Evolutionary conservation across 2,888 invertebrate genomes (phyloP).

Genomic region (Cylloceria caligata): DNA sequence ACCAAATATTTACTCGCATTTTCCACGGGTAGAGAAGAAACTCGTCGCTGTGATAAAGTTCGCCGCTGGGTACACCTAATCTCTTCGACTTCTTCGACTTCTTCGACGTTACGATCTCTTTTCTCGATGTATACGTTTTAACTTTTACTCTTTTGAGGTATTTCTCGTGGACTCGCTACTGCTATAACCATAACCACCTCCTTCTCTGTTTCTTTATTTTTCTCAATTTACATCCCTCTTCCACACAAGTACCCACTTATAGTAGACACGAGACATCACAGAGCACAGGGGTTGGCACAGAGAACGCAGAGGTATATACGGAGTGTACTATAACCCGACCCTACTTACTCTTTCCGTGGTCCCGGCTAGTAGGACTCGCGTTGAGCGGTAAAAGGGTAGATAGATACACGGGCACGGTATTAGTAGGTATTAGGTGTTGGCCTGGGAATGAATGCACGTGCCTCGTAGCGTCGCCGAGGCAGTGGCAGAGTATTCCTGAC

Average conservation of each 20-base stretch:
- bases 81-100: slow-evolving; percentile 45
- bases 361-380: slow-evolving; percentile 81
- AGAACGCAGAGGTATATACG: slow-evolving; percentile 22
- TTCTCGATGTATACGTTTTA: slow-evolving; percentile 37
- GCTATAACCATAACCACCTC: not conserved
- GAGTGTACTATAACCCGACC: slow-evolving; percentile 66
- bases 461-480: slow-evolving; percentile 79
- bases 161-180: not conserved
- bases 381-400: slow-evolving; percentile 84
- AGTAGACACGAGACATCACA: slow-evolving; percentile 27
- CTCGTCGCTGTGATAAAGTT: not conserved
- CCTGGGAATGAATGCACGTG: slow-evolving; percentile 84
- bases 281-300: slow-evolving; percentile 41
- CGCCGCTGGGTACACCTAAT: slow-evolving; percentile 28
- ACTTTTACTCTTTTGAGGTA: not conserved
- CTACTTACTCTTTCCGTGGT: slow-evolving; percentile 78
- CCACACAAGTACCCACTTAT: slow-evolving; percentile 42
- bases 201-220: slow-evolving; percentile 17
- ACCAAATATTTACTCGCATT: not conserved
- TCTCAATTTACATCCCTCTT: slow-evolving; percentile 16
- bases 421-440: slow-evolving; percentile 85
- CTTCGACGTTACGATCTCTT: slow-evolving; percentile 34
- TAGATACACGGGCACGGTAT: slow-evolving; percentile 83
- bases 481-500: slow-evolving; percentile 77
- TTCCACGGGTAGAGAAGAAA: not conserved